Evolutionary conservation across 2,888 invertebrate species (phyloP).

Genomic region (Cerceris rybyensis): DNA sequence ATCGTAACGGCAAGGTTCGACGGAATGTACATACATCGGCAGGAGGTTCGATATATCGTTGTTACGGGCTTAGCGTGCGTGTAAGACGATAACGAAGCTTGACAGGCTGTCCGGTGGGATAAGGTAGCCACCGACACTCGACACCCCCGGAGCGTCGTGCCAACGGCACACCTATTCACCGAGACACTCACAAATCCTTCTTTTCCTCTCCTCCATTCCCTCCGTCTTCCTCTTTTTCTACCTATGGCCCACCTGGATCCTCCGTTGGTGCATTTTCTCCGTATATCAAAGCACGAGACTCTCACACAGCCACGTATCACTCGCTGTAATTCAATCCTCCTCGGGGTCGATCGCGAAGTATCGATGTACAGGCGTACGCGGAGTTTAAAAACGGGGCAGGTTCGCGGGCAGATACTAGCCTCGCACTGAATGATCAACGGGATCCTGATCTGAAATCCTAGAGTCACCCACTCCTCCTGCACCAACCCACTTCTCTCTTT

Average conservation of each 20-base stretch:
- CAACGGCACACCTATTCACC: conserved; percentile 57
- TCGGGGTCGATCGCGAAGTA: conserved; percentile 69
- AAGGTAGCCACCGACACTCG: conserved; percentile 79
- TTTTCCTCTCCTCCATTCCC: conserved; percentile 20
- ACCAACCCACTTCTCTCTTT: conserved; percentile 36
- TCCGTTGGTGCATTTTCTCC: conserved; percentile 67
- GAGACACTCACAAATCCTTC: conserved; percentile 8
- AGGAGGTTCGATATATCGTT: conserved; percentile 54
- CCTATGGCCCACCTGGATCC: conserved; percentile 39
- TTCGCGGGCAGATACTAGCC: conserved; percentile 56
- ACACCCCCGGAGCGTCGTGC: conserved; percentile 73
- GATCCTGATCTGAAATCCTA: conserved; percentile 66
- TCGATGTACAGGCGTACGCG: conserved; percentile 72
- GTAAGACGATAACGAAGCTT: conserved; percentile 81
- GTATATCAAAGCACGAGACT: conserved; percentile 61
- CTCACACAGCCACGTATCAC: conserved; percentile 62
- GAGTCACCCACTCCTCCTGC: conserved; percentile 34
- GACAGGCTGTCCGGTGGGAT: conserved; percentile 80
- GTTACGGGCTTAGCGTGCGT: conserved; percentile 69
- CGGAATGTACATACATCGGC: conserved; percentile 44
- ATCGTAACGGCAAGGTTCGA: conserved; percentile 50
- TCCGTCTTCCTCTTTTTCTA: conserved; percentile 35
- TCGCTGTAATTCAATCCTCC: conserved; percentile 73
- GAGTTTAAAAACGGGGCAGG: conserved; percentile 72
- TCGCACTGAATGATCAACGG: conserved; percentile 62